Conservation (phyloP, 2,113 vertebrate genomes). For the Cettia cetti region DNA sequence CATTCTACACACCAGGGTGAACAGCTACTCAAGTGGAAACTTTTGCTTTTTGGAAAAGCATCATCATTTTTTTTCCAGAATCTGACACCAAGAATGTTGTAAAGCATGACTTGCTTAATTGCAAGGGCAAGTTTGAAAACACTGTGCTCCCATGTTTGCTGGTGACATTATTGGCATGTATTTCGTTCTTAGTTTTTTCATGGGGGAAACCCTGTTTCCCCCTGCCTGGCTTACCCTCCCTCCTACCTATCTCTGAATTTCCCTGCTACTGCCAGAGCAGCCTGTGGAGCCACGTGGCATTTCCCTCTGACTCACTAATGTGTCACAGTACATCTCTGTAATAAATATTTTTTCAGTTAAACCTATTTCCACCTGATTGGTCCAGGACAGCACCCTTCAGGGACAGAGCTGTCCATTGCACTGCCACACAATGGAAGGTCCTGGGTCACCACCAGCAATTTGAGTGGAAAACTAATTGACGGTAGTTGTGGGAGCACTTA, state of each 20-base stretch:
- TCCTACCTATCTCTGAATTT: background rate
- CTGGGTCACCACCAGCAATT: background rate
- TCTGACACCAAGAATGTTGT: background rate
- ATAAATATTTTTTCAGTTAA: background rate
- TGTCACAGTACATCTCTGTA: background rate
- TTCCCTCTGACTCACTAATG: conserved; percentile 12
- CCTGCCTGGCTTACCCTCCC: background rate
- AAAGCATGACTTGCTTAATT: background rate
- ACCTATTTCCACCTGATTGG: background rate
- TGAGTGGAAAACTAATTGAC: background rate
- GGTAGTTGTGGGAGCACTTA: background rate
- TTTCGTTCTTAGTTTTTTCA: background rate
- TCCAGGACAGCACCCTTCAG: background rate
- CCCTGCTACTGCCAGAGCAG: background rate
- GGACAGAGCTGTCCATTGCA: background rate
- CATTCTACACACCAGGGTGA: background rate
- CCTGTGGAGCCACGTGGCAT: background rate
- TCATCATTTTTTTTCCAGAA: background rate
- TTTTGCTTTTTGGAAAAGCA: background rate
- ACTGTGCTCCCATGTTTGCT: background rate
- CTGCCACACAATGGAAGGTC: background rate
- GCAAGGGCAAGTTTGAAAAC: background rate
- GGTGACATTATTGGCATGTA: background rate
- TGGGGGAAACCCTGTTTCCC: background rate
- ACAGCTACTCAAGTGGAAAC: background rate